A percentile compares a stretch with the other conserved stretches of the same genome.
Evolutionary conservation across 1,140 invertebrate species (phyloP).

Genomic region (Drosophila ironensis): DNA sequence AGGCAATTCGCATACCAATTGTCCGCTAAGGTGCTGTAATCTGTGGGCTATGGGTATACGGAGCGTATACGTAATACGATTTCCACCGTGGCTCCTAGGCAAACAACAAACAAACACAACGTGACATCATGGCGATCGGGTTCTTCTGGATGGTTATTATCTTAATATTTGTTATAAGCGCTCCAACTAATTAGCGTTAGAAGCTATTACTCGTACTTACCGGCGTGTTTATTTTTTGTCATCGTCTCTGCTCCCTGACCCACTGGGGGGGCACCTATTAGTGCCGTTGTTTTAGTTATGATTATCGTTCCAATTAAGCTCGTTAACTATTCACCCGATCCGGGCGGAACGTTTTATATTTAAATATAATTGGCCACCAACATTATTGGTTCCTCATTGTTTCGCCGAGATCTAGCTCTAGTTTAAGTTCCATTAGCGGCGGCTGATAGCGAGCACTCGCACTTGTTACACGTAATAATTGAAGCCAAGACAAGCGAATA

Average conservation of each 20-base stretch:
- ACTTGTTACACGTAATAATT: slow-evolving; percentile 56
- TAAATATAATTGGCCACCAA: slow-evolving; percentile 63
- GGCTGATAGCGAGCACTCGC: slow-evolving; percentile 17
- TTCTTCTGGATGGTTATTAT: slow-evolving; percentile 32
- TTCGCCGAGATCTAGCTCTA: slow-evolving; percentile 24
- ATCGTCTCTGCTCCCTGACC: slow-evolving; percentile 13
- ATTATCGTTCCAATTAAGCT: slow-evolving; percentile 56
- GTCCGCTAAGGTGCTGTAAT: slow-evolving; percentile 37
- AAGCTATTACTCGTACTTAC: slow-evolving; percentile 17
- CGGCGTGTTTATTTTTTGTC: not conserved
- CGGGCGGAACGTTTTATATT: slow-evolving; percentile 51
- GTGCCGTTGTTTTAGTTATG: slow-evolving; percentile 10
- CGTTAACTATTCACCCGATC: slow-evolving; percentile 63
- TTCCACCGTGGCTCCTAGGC: too few relatives aligned
- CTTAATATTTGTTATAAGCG: slow-evolving; percentile 40
- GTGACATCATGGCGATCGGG: slow-evolving; percentile 27
- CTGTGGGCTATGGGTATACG: not conserved
- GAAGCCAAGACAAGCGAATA: slow-evolving; percentile 23
- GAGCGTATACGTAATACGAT: slow-evolving; percentile 52
- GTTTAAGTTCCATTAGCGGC: slow-evolving; percentile 40
- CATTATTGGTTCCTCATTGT: slow-evolving; percentile 57
- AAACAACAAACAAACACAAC: too few relatives aligned
- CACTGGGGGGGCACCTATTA: not conserved
- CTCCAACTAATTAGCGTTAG: slow-evolving; percentile 28
- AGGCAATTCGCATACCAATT: slow-evolving; percentile 21